phyloP scores from a whole-genome alignment of 2,888 invertebrate species.

The Norana najaformis region DNA sequence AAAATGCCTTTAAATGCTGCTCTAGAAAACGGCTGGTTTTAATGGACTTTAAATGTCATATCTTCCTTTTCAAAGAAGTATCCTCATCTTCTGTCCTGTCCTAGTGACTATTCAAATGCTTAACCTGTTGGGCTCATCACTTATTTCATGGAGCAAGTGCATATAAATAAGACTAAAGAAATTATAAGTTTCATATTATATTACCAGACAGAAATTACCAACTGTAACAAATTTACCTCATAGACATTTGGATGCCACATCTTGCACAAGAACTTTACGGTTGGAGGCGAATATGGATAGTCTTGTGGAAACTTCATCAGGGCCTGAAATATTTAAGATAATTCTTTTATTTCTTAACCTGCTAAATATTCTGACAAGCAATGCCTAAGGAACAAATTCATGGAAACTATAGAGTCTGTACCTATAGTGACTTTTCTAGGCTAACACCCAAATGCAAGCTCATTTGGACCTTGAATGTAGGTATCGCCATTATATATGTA shows the following conservation, averaged over 20 bases:
- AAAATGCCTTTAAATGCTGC: too few relatives aligned
- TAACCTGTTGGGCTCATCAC: background rate
- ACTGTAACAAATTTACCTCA: conserved; percentile 75
- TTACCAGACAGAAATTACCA: background rate
- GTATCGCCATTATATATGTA: background rate
- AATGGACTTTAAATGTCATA: too few relatives aligned
- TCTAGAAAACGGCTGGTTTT: too few relatives aligned
- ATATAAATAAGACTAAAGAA: background rate
- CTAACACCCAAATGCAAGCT: background rate
- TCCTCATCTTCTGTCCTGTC: background rate
- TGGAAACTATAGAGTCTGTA: background rate
- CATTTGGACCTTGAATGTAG: background rate
- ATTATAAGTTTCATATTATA: background rate
- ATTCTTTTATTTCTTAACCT: background rate
- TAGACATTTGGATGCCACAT: conserved; percentile 99
- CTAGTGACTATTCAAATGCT: background rate
- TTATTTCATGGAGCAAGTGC: background rate
- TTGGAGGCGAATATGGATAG: conserved; percentile 98
- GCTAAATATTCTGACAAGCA: background rate
- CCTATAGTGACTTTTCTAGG: background rate
- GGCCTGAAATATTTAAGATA: conserved; percentile 76
- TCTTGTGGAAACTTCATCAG: conserved; percentile 97
- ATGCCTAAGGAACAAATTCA: background rate
- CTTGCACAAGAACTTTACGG: conserved; percentile 93
- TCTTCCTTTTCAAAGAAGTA: too few relatives aligned